phyloP scores from a whole-genome alignment of 2,113 vertebrate species.

The Vulpes lagopus region DNA sequence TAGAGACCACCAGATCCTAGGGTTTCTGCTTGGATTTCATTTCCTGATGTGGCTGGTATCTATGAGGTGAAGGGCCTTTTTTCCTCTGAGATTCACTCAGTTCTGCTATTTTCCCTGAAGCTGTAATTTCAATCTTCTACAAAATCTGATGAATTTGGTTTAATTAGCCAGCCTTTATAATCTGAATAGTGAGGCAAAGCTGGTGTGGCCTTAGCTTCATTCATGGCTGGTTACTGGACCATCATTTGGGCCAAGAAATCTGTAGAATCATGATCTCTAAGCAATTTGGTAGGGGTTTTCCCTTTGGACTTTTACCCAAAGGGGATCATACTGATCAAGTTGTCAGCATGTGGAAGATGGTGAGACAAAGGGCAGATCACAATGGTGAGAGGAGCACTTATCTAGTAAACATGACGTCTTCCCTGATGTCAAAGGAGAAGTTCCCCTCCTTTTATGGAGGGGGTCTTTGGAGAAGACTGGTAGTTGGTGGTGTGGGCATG shows the following conservation, averaged over 20 bases:
- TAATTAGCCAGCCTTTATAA: background rate
- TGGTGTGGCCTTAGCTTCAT: background rate
- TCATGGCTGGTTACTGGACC: background rate
- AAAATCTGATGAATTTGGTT: background rate
- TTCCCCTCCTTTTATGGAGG: background rate
- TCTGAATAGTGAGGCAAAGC: background rate
- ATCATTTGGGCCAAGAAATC: background rate
- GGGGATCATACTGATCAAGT: background rate
- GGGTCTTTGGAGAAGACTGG: background rate
- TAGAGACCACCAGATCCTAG: no score
- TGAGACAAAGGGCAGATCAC: background rate
- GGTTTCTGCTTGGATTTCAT: background rate
- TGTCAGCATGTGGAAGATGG: background rate
- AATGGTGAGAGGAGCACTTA: background rate
- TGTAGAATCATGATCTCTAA: background rate
- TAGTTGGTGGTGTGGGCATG: background rate
- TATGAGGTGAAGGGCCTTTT: background rate
- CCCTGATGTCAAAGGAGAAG: background rate
- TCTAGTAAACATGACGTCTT: background rate
- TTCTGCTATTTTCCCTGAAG: background rate
- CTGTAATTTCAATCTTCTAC: background rate
- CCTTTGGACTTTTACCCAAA: background rate
- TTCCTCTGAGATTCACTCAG: background rate
- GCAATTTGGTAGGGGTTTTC: background rate
- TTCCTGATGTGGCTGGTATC: background rate